These are phyloP conservation scores for Polypedilum pembai DNA, from an alignment of 1,140 invertebrate genomes.

Conservation along the genomic window DNA sequence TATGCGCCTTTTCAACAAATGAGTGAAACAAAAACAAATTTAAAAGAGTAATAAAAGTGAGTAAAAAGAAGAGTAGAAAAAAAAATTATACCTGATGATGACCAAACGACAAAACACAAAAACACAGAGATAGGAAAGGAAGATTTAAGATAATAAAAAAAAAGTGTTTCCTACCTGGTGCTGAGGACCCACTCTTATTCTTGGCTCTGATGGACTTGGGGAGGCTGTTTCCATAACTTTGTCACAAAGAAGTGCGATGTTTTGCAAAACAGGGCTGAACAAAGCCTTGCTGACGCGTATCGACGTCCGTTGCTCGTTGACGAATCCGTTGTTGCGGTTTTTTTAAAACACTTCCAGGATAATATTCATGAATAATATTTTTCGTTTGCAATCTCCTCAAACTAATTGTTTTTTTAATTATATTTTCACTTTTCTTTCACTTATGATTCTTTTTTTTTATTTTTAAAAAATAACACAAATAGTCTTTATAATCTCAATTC, in stretches of 20 bases:
- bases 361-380: constrained; percentile 1
- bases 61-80: not conserved
- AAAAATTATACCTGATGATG: constrained; percentile 18
- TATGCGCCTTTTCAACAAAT: not conserved
- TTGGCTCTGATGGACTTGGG: constrained; percentile 12
- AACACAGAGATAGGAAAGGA: not conserved
- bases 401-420: not conserved
- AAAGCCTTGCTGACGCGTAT: not conserved
- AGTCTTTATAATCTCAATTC: not conserved
- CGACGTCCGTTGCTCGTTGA: constrained; percentile 25
- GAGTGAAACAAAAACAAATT: not conserved
- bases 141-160: not conserved
- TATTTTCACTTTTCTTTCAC: not conserved
- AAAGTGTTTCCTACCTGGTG: constrained; percentile 1
- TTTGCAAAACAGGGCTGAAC: not conserved
- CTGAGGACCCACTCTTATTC: constrained; percentile 27
- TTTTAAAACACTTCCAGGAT: constrained; percentile 22
- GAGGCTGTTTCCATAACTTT: constrained; percentile 23
- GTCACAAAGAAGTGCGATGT: constrained; percentile 21
- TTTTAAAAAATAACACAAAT: not conserved
- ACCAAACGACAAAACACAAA: not conserved
- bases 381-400: not conserved
- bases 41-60: not conserved
- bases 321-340: constrained; percentile 26
- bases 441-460: not conserved